Percentiles rank a stretch among this genome's conserved stretches.
Conservation (phyloP, 2,888 invertebrate species). For the Lycaena phlaeas region DNA sequence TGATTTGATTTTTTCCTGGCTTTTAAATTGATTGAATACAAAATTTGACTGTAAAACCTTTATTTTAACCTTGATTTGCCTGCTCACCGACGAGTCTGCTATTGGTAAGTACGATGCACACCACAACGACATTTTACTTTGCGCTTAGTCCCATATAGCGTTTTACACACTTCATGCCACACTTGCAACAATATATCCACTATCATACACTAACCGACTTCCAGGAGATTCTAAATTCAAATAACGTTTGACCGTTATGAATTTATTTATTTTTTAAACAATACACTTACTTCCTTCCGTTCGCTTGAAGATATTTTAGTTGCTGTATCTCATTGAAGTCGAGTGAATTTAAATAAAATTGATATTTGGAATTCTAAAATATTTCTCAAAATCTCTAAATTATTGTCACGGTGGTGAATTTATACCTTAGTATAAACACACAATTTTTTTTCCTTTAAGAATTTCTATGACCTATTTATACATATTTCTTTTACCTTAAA, state of each 20-base stretch:
- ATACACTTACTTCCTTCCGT: too few relatives aligned
- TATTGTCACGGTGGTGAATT: constrained; percentile 14
- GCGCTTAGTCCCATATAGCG: constrained; percentile 4
- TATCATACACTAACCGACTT: neutral
- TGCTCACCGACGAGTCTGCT: constrained; percentile 11
- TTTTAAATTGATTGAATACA: constrained; percentile 10
- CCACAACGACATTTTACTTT: constrained; percentile 2
- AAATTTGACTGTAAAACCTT: constrained; percentile 10
- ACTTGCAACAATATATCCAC: neutral
- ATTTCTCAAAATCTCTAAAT: neutral
- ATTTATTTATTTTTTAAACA: too few relatives aligned
- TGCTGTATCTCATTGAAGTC: neutral
- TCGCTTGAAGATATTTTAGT: too few relatives aligned
- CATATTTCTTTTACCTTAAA: too few relatives aligned
- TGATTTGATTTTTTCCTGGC: constrained; percentile 6
- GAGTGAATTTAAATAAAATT: constrained; percentile 4
- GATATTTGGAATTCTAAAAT: neutral
- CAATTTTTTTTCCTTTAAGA: too few relatives aligned
- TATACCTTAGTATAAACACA: constrained; percentile 12
- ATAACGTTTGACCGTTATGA: too few relatives aligned
- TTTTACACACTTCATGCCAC: neutral
- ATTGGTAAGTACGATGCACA: constrained; percentile 11
- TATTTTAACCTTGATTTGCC: constrained; percentile 12
- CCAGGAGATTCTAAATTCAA: neutral
- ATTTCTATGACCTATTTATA: too few relatives aligned